Evolutionary conservation across 2,888 invertebrate species (phyloP), one percentile per base, ranked within the genome.

Genomic region (Perdita meconis): DNA sequence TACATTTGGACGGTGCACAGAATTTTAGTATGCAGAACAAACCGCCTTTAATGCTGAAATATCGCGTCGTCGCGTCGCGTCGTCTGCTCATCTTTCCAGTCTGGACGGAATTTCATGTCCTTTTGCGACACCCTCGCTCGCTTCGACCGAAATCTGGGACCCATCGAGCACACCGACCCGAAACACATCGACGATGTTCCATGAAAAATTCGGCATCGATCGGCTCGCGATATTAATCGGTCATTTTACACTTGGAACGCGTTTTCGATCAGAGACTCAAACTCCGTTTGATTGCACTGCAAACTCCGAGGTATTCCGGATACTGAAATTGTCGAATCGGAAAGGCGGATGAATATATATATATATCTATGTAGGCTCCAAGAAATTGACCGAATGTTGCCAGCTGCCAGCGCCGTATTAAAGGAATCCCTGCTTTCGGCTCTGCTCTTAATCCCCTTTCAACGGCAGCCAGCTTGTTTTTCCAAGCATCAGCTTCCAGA

Each of bases 11-110:
- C 63, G 73, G 71, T 65, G 79, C 65, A 64, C 76, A 51, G 68
- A 77, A 70, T 83, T 86, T 86, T 84, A 84, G 78, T 85, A 87
- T 87, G 86, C 86, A 78, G 78, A 74, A 76, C 84, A 86, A 78
- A 71, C 61, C 74, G 73, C 78, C 79, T 84, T 84, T 86, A 86
- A 86, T 86, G 82, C 73, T 86, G 77, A 86, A 86, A 87, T 86
- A 86, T 87, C 80, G 87, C 68, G 53, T 74, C 36, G 79, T 69
- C 71, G 73, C 71, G 53, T n/a, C n/a, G 44, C 65, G 68, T 70
- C 75, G 70, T 65, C 55, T 56, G 64, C 67, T 80, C 76, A 44
- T 75, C 71, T 64, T 71, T 44, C 63, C 73, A 57, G 55, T 53
- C 63, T 10, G 22, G 55, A 38, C 74, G 53, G 80, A 77, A 83